Evolutionary conservation across 2,888 invertebrate species (phyloP), one percentile per base, ranked within the genome.

Genomic region (Argyresthia albistria): DNA sequence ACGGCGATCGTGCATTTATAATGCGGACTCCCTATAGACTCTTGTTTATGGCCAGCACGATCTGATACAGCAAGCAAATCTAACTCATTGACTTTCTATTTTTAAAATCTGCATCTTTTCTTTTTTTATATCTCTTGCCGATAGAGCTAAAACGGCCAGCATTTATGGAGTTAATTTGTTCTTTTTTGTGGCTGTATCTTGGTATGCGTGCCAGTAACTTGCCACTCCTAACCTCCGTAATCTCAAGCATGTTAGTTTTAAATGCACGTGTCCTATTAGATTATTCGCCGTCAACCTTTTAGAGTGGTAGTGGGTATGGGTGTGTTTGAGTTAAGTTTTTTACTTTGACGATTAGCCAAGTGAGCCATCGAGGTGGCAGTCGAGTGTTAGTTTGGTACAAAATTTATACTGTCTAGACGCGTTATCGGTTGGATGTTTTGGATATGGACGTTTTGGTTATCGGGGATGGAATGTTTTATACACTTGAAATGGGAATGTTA

Each of bases 331-430:
- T 62, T 65, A 70, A 66, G 69, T 69, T 60, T 71, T 70, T 67
- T 66, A 71, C 70, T 67, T 65, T 68, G 63, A 64, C 80, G 80
- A 84, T 86, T 84, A 82, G 80, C 84, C 82, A 83, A 84, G 82
- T 86, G 83, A 84, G 80, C 81, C 83, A 86, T 82, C 73, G 76
- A 66, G 65, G 67, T 72, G 80, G 84, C 58, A 86, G 83, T 83
- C 80, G 81, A 84, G 82, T 82, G 82, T 25, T 6, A 71, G 49
- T 76, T 72, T 58, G 69, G 67, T 25, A 25, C 25, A 25, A 80
- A 80, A 81, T 82, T 80, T 82, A 81, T 79, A 73, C 77, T 77
- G 86, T 86, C 86, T 86, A 86, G 84, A 86, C 86, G 62, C 54
- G 65, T 84, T 83, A 86, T 86, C 86, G 68, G 55, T 64, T 67